Evolutionary conservation across 2,888 invertebrate genomes (phyloP), one percentile per base, ranked within the genome.

Genomic region (Pasiphila rectangulata): DNA sequence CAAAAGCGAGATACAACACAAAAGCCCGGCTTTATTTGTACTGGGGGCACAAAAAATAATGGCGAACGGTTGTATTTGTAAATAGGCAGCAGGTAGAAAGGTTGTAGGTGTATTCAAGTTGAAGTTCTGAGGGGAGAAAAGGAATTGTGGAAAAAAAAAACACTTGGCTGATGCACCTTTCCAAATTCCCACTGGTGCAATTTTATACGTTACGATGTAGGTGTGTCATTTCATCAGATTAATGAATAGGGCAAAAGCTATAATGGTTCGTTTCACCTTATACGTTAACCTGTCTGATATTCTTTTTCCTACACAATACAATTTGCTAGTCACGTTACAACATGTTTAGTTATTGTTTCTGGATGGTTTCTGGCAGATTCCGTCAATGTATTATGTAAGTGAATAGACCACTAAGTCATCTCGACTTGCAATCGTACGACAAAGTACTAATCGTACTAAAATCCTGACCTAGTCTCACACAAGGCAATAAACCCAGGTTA

Each of bases 41-140:
- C 63, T 61, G 61, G 71, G 58, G 64, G 68, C 55, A 75, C 69
- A 83, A 83, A 82, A 80, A 80, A 74, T 56, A 72, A 75, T 75
- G 67, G 69, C 57, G 72, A 76, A 75, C 74, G 75, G 79, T 81
- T 79, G 75, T 80, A 79, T 83, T 83, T 77, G 81, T 86, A 83
- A 85, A 86, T 79, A 77, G 73, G 72, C 66, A 59, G 83, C 87
- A 87, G 87, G 87, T 87, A 87, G 85, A 79, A n/a, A 69, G 79
- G 74, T 85, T 81, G 83, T 86, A 83, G 84, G 85, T 83, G 84
- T 79, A 83, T 83, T 79, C 78, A 79, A 68, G 68, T 66, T 67
- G 74, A 75, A 72, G 73, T 73, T 54, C 21, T 44, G 12, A 35
- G 30, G 40, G 44, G 25, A 49, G 48, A 46, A 62, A 63, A 54